Evolutionary conservation across 1,140 invertebrate species (phyloP).

Genomic region (Platorchestia sp.): DNA sequence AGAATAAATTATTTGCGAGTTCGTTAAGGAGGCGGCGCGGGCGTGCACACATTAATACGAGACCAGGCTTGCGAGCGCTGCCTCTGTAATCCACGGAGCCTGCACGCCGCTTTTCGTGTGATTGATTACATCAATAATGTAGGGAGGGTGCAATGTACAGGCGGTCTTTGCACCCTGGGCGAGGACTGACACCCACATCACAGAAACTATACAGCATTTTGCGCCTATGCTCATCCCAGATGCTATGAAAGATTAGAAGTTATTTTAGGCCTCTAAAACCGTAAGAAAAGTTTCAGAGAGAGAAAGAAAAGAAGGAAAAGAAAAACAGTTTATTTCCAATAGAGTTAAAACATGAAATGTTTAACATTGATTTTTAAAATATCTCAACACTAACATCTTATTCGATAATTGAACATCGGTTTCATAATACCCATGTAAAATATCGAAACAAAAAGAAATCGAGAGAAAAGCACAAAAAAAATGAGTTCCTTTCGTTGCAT

Average conservation of each 20-base stretch:
- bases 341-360: too few species aligned
- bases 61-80: not conserved
- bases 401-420: too few species aligned
- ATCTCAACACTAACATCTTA: too few species aligned
- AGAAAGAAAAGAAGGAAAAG: too few species aligned
- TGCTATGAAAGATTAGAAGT: not conserved
- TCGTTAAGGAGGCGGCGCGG: not conserved
- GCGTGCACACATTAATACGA: not conserved
- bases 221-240: not conserved
- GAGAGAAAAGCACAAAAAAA: too few species aligned
- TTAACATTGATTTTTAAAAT: too few species aligned
- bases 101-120: not conserved
- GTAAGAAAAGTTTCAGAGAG: too few species aligned
- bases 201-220: not conserved
- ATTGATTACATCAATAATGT: slow-evolving; percentile 22
- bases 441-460: too few species aligned
- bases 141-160: not conserved
- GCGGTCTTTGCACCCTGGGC: not conserved
- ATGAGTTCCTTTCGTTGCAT: too few species aligned
- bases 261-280: too few species aligned
- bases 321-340: too few species aligned
- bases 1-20: not conserved
- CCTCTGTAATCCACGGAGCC: slow-evolving; percentile 23
- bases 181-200: not conserved
- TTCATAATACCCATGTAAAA: too few species aligned